Evolutionary conservation across 2,797 vertebrate genomes (phyloP), one percentile per base, ranked within the genome.

Genomic region (Eleutherodactylus coqui): DNA sequence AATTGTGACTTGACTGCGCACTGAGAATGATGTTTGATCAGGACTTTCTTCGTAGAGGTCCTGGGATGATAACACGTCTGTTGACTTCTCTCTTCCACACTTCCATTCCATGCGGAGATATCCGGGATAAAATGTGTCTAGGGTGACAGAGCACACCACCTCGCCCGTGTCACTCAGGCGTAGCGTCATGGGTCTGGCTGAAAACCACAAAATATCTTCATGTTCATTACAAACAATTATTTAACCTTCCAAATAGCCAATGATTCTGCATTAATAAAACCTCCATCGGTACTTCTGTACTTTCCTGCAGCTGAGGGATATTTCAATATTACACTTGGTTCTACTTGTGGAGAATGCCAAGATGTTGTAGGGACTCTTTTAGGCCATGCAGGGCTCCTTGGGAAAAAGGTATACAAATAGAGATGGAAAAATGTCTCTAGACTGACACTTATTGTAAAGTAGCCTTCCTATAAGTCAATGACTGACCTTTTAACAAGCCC

Each of bases 121-220:
- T 58, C 76, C 51, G 17, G 76, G 76, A 78, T 38, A 78, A 27
- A 78, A 60, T 7, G 34, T 78, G 51, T 78, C 51, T 8, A 78
- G 76, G 5, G 51, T 60, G 4, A 78, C 2, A 2, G 51, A 58
- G 53, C 55, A 58, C 0, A 9, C 17, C 34, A 78, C 41, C 24
- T 60, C 76, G 0, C 53, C 76, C 0, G 21, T 19, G 53, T 78
- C 76, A 17, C 53, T 38, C 38, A 78, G 76, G 24, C 51, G 14
- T 17, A 58, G 34, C 21, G 6, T 41, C 36, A 78, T 38, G 17
- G 76, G 76, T 41, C 51, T 43, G 24, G 21, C 76, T 78, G 13
- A 27, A 78, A 78, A 1, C 4, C 0, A 60, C 1, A n/a, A 0
- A 43, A n/a, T 41, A n/a, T n/a, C 41, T 1, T 34, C 0, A 34